Base-by-base conservation (phyloP, 1,140 invertebrate genomes). In the Macrocentrus cingulum region DNA sequence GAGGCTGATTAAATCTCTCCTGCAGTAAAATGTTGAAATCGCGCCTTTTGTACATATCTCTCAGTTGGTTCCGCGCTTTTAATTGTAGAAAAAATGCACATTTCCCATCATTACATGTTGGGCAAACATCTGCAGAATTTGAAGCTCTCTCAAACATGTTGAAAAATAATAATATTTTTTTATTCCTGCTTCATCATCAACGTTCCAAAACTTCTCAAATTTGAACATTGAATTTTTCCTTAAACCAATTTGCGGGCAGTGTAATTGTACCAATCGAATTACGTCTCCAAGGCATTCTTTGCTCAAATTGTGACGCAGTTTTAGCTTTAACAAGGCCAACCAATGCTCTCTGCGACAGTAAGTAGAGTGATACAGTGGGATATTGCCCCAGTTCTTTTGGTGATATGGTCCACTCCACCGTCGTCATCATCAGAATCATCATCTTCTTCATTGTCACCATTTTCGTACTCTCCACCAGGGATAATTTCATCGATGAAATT, bases 281-380 rank as follows among this genome's bases (percentile, higher is more conserved):
- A 63, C 60, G 48, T 63, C 57, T 44, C 39, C 39, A 2, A 63
- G 8, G 56, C 61, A 63, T n/a, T 46, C 29, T n/a, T 37, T 13
- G 9, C 32, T 53, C 15, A 53, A 16, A 34, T 63, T 58, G 19
- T 60, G 62, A n/a, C n/a, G n/a, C n/a, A n/a, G n/a, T n/a, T n/a
- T n/a, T n/a, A n/a, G n/a, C n/a, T n/a, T n/a, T n/a, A n/a, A n/a
- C n/a, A n/a, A n/a, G n/a, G n/a, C n/a, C n/a, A n/a, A n/a, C n/a
- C n/a, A n/a, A n/a, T n/a, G n/a, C n/a, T n/a, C n/a, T n/a, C n/a
- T n/a, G n/a, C n/a, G n/a, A n/a, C n/a, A n/a, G n/a, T n/a, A n/a
- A n/a, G n/a, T n/a, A n/a, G n/a, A n/a, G n/a, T n/a, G n/a, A n/a
- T n/a, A n/a, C n/a, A n/a, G n/a, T n/a, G n/a, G n/a, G n/a, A n/a